These are phyloP conservation scores for Promerops cafer DNA, from an alignment of 2,113 vertebrate genomes.

Conservation along the genomic window DNA sequence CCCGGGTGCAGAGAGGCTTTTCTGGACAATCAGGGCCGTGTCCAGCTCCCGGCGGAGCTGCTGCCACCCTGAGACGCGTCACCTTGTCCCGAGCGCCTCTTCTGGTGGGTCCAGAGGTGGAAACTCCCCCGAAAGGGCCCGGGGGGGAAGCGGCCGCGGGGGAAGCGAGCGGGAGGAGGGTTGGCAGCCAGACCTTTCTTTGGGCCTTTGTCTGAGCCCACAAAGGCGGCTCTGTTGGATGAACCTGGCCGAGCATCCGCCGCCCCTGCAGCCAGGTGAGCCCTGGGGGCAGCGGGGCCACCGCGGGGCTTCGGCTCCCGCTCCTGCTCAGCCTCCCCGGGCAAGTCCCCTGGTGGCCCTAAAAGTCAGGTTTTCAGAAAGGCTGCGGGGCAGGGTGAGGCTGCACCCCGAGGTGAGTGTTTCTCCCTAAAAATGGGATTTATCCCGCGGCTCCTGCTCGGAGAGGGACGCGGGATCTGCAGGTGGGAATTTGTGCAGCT, in stretches of 20 bases:
- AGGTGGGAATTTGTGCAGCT: background rate
- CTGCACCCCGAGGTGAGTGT: background rate
- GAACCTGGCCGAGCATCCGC: background rate
- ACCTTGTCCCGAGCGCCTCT: background rate
- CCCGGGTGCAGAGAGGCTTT: background rate
- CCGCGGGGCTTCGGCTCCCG: background rate
- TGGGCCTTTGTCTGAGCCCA: conserved; percentile 50
- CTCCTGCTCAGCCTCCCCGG: background rate
- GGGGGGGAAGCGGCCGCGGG: background rate
- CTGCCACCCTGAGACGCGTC: background rate
- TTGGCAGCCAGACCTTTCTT: conserved; percentile 29
- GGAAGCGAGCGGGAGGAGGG: background rate
- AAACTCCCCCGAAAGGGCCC: background rate
- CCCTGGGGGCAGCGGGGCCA: background rate
- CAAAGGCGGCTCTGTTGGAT: conserved; percentile 47
- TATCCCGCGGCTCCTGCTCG: rapidly evolving
- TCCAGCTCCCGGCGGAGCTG: background rate
- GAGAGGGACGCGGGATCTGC: background rate
- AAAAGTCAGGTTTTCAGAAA: background rate
- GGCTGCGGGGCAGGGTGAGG: background rate
- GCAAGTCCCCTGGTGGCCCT: rapidly evolving
- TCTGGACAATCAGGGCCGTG: background rate
- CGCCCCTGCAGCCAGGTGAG: conserved; percentile 29
- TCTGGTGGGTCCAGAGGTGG: background rate
- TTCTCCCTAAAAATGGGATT: background rate